Conservation (phyloP, 1,140 invertebrate species). For the Paracyclopina nana region DNA sequence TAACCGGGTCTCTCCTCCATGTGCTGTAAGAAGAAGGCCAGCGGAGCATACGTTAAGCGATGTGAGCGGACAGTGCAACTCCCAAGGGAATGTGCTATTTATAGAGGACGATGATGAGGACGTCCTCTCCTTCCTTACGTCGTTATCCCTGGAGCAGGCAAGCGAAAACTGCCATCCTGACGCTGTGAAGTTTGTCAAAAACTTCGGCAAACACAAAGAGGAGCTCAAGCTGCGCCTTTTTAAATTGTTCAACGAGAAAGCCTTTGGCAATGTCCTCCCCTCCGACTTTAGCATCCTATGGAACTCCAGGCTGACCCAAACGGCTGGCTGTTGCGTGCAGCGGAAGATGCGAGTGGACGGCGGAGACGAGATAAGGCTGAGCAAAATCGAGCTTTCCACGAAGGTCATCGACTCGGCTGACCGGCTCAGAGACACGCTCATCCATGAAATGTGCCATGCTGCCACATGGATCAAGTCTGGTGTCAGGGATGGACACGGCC, state of each 20-base stretch:
- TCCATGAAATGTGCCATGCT: conserved; percentile 81
- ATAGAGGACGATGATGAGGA: neutral
- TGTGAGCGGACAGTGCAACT: too few relatives aligned
- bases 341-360: conserved; percentile 24
- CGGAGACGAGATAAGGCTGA: conserved; percentile 24
- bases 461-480: conserved; percentile 60
- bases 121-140: neutral
- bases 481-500: conserved; percentile 52
- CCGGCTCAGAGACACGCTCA: conserved; percentile 58
- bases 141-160: neutral
- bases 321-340: neutral
- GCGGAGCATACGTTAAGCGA: too few relatives aligned
- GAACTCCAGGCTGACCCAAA: conserved; percentile 47
- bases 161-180: conserved; percentile 32
- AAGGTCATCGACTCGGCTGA: conserved; percentile 49
- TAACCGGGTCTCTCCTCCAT: too few relatives aligned
- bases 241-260: conserved; percentile 45
- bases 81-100: too few relatives aligned
- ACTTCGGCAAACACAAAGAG: conserved; percentile 43
- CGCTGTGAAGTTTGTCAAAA: conserved; percentile 40
- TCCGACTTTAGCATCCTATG: conserved; percentile 44
- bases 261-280: conserved; percentile 47
- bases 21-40: too few relatives aligned
- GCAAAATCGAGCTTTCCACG: conserved; percentile 35
- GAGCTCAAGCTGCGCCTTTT: conserved; percentile 43